These are phyloP conservation scores for Caligus rogercresseyi DNA, from an alignment of 1,140 invertebrate species.

Conservation along the genomic window DNA sequence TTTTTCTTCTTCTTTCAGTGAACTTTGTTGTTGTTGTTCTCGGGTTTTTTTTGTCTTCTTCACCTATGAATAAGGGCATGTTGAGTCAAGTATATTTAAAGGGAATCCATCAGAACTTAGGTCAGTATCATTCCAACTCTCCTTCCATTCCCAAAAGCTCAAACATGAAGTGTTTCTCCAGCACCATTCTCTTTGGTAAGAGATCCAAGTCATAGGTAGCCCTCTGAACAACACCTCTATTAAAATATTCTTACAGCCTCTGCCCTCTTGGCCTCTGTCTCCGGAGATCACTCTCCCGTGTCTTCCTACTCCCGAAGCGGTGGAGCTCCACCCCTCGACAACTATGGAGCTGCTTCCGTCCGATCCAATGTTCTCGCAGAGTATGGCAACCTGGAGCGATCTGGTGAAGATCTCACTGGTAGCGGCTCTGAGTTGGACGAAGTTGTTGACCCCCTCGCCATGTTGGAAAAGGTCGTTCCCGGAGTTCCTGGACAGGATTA, in stretches of 20 bases:
- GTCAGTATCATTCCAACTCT: neutral
- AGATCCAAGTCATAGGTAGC: neutral
- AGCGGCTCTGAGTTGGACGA: neutral
- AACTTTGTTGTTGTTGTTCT: neutral
- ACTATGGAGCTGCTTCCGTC: neutral
- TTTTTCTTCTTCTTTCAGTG: no score
- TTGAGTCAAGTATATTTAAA: neutral
- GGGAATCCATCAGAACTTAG: neutral
- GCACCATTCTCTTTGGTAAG: neutral
- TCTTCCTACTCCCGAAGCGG: neutral
- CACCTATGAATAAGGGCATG: neutral
- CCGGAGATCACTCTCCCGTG: neutral
- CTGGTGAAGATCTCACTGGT: neutral
- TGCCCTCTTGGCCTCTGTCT: neutral
- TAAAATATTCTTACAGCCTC: neutral
- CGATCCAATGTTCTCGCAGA: neutral
- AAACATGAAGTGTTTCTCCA: neutral
- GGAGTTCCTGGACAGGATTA: slow-evolving; percentile 27
- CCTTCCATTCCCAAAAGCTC: neutral
- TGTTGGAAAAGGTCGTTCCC: slow-evolving; percentile 26
- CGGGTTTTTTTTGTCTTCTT: neutral
- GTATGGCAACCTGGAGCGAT: neutral
- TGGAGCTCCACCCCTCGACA: slow-evolving; percentile 1
- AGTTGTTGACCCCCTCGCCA: slow-evolving; percentile 23
- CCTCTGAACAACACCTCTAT: neutral